Base-by-base conservation (phyloP, 2,888 invertebrate genomes). In the Melikaiella ostensackeni region DNA sequence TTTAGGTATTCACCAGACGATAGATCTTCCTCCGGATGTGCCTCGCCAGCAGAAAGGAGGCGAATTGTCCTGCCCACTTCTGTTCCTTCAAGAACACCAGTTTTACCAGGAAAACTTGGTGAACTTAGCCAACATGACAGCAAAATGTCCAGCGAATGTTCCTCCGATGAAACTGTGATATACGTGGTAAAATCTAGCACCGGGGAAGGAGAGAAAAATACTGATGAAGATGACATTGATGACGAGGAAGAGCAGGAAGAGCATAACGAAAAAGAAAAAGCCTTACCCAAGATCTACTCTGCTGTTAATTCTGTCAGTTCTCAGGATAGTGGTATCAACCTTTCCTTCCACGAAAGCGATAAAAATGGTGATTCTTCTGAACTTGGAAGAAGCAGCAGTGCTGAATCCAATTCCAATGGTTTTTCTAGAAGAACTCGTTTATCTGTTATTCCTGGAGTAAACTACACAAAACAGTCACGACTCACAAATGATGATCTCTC, bases 251-350 rank as follows among this genome's bases (percentile, higher is more conserved):
- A 89, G 38, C 91, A 92, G 92, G 85, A 92, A 27, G 79, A 84
- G 50, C 81, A 85, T 55, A 86, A 87, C 66, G 87, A 86, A 90
- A 55, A 92, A 92, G 86, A 91, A 92, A 92, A 93, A 92, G 82
- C 92, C 42, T 81, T 91, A 90, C 87, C 94, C 79, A 93, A 94
- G 85, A 92, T 93, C 35, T 94, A 95, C 90, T 94, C 95, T 79
- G 94, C 94, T 84, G 94, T 95, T 74, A 94, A 94, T 79, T 95
- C 95, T 76, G 93, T 95, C 75, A 95, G 96, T 86, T 96, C 95
- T 7, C 96, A 96, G 89, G 96, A 96, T 88, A 96, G 96, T 85
- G 96, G 96, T 1, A 96, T 96, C 77, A 96, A 96, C 88, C 92
- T 96, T 91, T 94, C 94, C 16, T 95, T 95, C 89, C 94, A 94